Evolutionary conservation across 2,113 vertebrate genomes (phyloP).

Genomic region (Delphinapterus leucas): DNA sequence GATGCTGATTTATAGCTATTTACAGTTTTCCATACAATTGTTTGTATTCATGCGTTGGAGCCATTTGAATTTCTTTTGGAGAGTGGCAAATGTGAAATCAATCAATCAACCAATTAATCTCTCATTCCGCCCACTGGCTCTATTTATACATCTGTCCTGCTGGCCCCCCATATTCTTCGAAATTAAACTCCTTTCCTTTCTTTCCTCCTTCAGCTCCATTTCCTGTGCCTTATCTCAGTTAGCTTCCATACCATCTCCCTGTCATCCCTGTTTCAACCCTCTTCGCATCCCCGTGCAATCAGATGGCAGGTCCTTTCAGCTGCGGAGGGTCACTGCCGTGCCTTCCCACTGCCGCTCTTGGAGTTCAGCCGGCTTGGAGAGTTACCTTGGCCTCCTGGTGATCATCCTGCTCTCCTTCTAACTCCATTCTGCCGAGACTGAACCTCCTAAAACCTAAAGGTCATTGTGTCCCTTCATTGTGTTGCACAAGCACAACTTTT

Average conservation of each 20-base stretch:
- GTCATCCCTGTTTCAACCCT: background rate
- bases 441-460: background rate
- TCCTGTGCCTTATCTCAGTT: background rate
- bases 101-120: background rate
- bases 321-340: background rate
- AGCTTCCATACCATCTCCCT: background rate
- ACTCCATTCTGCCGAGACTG: background rate
- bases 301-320: background rate
- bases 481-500: background rate
- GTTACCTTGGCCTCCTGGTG: background rate
- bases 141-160: background rate
- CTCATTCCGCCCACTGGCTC: background rate
- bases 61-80: background rate
- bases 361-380: background rate
- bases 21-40: slow-evolving; percentile 34
- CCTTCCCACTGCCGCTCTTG: background rate
- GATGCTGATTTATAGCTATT: slow-evolving; percentile 53
- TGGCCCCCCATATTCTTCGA: background rate
- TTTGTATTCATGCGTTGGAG: background rate
- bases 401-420: background rate
- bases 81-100: background rate
- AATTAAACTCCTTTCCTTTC: background rate
- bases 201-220: background rate
- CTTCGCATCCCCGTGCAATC: background rate
- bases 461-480: background rate